Conservation (phyloP, 2,888 invertebrate genomes). For the Acheta domesticus region DNA sequence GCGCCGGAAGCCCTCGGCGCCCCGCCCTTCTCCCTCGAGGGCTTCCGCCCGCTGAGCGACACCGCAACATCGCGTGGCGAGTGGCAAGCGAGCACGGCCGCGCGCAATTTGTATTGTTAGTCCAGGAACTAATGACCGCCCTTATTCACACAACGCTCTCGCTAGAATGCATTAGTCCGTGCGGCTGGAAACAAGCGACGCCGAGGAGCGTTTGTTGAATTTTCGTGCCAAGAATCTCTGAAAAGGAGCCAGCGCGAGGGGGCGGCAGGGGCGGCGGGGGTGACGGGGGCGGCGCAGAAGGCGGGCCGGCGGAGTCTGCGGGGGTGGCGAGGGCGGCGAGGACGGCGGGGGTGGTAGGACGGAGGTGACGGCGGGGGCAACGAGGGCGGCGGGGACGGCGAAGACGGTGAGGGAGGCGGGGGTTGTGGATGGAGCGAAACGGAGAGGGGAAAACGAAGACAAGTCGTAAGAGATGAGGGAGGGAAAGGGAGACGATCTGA, state of each 20-base stretch:
- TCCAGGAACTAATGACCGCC: neutral
- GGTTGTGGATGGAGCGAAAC: neutral
- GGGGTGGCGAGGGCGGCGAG: too few species aligned
- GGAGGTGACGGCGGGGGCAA: too few species aligned
- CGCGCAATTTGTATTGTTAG: constrained; percentile 18
- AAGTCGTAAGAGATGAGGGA: neutral
- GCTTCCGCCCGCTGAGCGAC: neutral
- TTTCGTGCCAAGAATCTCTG: constrained; percentile 10
- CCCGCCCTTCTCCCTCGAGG: too few species aligned
- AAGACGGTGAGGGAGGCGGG: neutral
- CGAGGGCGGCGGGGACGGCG: too few species aligned
- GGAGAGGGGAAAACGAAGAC: neutral
- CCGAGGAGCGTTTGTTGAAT: constrained; percentile 6
- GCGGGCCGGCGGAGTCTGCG: too few species aligned
- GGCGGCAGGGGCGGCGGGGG: neutral
- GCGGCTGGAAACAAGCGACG: neutral
- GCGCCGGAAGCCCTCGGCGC: too few species aligned
- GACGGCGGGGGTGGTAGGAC: too few species aligned
- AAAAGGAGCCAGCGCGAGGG: neutral
- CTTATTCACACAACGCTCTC: constrained; percentile 18
- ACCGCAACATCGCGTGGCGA: constrained; percentile 7
- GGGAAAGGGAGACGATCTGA: neutral
- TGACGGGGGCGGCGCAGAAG: too few species aligned
- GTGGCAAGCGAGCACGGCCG: constrained; percentile 9
- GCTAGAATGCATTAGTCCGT: neutral